These are phyloP conservation scores for Psittacula echo DNA, from an alignment of 2,797 vertebrate species.

Conservation along the genomic window DNA sequence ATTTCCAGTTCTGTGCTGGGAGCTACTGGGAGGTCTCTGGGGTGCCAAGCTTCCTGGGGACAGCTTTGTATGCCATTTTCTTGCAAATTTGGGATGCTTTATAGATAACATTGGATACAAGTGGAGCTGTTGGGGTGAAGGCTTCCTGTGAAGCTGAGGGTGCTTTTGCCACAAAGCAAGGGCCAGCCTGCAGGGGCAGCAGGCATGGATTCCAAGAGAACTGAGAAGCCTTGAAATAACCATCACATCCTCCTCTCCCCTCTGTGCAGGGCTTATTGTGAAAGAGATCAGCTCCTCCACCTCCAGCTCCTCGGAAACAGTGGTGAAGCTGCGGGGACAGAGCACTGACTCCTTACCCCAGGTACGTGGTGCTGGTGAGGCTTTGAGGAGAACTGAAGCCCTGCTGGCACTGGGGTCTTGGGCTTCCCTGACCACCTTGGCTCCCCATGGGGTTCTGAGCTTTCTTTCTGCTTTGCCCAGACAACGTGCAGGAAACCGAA, in stretches of 20 bases:
- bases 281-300: constrained; percentile 96
- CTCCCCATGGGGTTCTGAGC: fast-evolving
- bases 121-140: fast-evolving
- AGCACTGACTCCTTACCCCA: constrained; percentile 97
- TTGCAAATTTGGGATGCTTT: neutral
- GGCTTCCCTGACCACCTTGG: fast-evolving
- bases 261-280: constrained; percentile 87
- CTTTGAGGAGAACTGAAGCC: neutral
- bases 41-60: neutral
- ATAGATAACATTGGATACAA: neutral
- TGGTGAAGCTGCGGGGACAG: constrained; percentile 95
- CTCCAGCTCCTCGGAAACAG: constrained; percentile 96
- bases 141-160: fast-evolving
- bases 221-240: neutral
- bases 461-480: constrained; percentile 70
- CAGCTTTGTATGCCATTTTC: neutral
- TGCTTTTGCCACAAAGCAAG: neutral
- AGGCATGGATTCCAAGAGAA: fast-evolving
- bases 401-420: fast-evolving
- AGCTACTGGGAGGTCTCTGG: neutral
- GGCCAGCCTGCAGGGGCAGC: neutral
- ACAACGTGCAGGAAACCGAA: constrained; percentile 88
- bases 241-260: neutral
- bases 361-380: constrained; percentile 72
- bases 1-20: neutral